Evolutionary conservation across 2,113 vertebrate genomes (phyloP), one percentile per base, ranked within the genome.

Genomic region (Amblyopsis rosae): DNA sequence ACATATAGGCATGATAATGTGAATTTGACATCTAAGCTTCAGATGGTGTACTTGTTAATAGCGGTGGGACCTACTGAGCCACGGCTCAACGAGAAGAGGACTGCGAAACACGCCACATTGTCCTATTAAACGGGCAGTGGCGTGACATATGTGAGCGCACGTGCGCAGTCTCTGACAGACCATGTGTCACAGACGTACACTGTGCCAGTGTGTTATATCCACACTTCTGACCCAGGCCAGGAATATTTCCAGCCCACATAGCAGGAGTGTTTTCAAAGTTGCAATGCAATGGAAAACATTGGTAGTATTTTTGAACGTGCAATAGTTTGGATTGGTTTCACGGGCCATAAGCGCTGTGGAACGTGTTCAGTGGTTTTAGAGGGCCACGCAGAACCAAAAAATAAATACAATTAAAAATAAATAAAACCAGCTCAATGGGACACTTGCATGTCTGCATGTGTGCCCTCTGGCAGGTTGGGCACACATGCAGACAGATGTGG

Each of bases 131-230:
- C 12, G 10, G 10, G 51, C n/a, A 54, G 3, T n/a, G 49, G 33
- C 45, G 17, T 65, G 53, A 49, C 60, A 50, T 15, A 48, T 56
- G 15, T 60, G 50, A 41, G 35, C 6, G 6, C 35, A 41, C 35
- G 35, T 41, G 35, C 0, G 35, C 35, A 41, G 35, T 41, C 65
- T 32, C 15, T 57, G 45, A 48, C 69, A 54, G 54, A 63, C 62
- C 62, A 16, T 45, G 59, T 82, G 70, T 66, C 68, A 70, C 65
- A 60, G 65, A 12, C 54, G 74, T 55, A 35, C 35, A 65, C 68
- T 59, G 41, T 66, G 15, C 46, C 16, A 62, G 65, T 54, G 13
- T 12, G 53, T 46, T 61, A 64, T 60, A 53, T 67, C 12, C 8
- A 32, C 56, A 32, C 45, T 66, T 41, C 35, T 41, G 35, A 41